Base-by-base conservation (phyloP, 2,113 vertebrate species). In the Xiphorhynchus elegans region DNA sequence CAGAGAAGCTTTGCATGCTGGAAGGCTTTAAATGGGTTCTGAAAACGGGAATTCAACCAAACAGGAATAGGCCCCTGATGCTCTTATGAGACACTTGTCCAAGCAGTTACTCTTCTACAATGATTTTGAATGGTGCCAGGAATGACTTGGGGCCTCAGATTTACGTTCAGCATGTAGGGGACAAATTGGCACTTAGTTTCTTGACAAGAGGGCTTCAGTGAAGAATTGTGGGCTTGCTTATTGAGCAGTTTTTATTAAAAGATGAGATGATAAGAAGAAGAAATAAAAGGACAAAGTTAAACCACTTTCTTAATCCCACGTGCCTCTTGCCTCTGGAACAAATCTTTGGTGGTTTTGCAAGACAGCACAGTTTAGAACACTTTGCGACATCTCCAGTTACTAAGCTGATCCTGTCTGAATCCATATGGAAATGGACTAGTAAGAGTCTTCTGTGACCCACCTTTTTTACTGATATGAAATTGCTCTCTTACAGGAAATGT, bases 381-480 rank as follows among this genome's bases (percentile, higher is more conserved):
- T 4, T 28, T 40, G 29, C 0, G 0, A 28, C 31, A 73, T 80
- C 49, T 90, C 44, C 10, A 17, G 29, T 16, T 60, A 11, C 49
- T 73, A 1, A 63, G 18, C 33, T 50, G 42, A 39, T 91, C 17
- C 60, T 82, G 14, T 13, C 50, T 11, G 6, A 44, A 21, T 77
- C 42, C 47, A 17, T 39, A 15, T 1, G 5, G 24, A 79, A 47
- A 53, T 31, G 26, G 19, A 17, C 18, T 44, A 44, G 13, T 73
- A 39, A 37, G 75, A 37, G 28, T n/a, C 56, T 60, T 69, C 50
- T 55, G 31, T n/a, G 14, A 24, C 20, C 23, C 52, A 28, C 21
- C 16, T 42, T 76, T 42, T 42, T 42, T 69, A 60, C 60, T 62
- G 55, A 9, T 68, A 21, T 6, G 19, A 82, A 75, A 49, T 91